Conservation (phyloP, 2,888 invertebrate genomes). For the Netelia fuscicornis region DNA sequence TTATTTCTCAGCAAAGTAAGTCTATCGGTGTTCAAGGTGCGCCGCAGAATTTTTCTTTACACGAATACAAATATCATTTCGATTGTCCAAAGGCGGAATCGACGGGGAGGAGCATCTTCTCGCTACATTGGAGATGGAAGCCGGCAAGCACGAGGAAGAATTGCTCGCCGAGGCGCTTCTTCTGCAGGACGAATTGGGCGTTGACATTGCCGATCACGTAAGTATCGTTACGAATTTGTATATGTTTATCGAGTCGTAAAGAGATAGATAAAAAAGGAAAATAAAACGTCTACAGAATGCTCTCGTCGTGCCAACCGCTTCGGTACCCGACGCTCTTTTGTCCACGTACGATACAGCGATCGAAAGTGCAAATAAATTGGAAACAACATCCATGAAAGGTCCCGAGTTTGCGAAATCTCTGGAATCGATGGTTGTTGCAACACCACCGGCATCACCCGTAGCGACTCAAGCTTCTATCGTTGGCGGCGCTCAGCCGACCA, state of each 20-base stretch:
- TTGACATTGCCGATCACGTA: conserved; percentile 79
- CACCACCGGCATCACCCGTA: conserved; percentile 63
- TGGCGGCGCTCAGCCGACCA: conserved; percentile 79
- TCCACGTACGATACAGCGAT: conserved; percentile 65
- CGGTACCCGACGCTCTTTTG: conserved; percentile 72
- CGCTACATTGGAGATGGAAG: conserved; percentile 83
- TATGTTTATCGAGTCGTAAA: neutral
- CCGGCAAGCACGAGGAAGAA: conserved; percentile 82
- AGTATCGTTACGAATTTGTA: conserved; percentile 23
- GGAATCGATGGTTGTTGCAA: conserved; percentile 33
- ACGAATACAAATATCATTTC: neutral
- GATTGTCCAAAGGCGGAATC: conserved; percentile 77
- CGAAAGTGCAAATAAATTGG: conserved; percentile 39
- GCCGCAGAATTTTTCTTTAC: neutral
- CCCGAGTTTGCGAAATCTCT: conserved; percentile 42
- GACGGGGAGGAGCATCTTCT: conserved; percentile 82
- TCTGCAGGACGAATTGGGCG: conserved; percentile 82
- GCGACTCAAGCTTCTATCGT: conserved; percentile 52
- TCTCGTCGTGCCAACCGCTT: conserved; percentile 72
- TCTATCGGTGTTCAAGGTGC: conserved; percentile 54
- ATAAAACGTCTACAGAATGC: conserved; percentile 70
- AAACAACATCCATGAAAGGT: conserved; percentile 38
- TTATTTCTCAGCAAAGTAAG: conserved; percentile 76
- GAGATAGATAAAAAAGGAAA: neutral
- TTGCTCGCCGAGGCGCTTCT: conserved; percentile 82